Evolutionary conservation across 1,140 invertebrate species (phyloP).

Genomic region (Thaumatotibia leucotreta): DNA sequence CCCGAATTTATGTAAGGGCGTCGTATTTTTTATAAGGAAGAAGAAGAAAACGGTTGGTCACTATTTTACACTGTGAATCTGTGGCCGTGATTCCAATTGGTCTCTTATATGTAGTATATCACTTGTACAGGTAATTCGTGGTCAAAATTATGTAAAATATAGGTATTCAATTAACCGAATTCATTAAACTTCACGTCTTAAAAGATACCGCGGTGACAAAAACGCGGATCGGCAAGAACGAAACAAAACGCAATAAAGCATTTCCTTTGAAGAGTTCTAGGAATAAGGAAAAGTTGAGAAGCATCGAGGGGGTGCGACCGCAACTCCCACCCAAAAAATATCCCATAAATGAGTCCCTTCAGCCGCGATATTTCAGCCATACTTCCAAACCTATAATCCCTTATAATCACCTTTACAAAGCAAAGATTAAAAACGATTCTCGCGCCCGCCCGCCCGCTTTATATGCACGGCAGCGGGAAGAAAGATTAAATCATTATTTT

Average conservation of each 20-base stretch:
- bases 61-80: no score
- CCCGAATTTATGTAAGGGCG: no score
- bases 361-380: conserved; percentile 71
- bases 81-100: no score
- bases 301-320: conserved; percentile 54
- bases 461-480: conserved; percentile 73
- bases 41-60: no score
- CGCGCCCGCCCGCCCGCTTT: conserved; percentile 51
- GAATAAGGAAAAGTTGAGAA: conserved; percentile 67
- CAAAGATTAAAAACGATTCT: conserved; percentile 78
- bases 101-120: no score
- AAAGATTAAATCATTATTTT: conserved; percentile 77
- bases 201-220: conserved; percentile 14
- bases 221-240: conserved; percentile 33
- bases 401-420: conserved; percentile 79
- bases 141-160: no score
- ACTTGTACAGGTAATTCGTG: no score
- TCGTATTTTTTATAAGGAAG: no score
- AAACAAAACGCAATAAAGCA: conserved; percentile 63
- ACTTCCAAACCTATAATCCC: conserved; percentile 77
- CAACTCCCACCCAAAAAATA: conserved; percentile 70
- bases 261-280: conserved; percentile 63
- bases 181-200: neutral
- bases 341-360: conserved; percentile 63
- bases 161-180: no score